Evolutionary conservation across 2,888 invertebrate genomes (phyloP).

Genomic region (Sphaerophoria rueppellii): DNA sequence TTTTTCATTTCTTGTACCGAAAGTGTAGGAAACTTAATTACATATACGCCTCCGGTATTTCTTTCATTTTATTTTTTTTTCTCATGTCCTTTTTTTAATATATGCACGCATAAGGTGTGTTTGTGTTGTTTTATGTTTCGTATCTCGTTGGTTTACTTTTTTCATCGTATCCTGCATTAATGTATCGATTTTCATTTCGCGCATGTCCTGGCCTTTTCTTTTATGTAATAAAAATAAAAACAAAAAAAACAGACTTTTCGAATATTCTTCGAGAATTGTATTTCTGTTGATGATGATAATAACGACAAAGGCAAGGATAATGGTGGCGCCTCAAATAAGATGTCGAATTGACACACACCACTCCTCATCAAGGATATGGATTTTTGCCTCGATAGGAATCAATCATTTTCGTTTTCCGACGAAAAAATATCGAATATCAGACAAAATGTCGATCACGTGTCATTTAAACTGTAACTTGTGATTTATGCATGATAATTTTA

Average conservation of each 20-base stretch:
- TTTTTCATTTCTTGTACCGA: background rate
- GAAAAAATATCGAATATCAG: conserved; percentile 1
- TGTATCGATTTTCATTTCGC: conserved; percentile 30
- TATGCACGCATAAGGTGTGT: conserved; percentile 24
- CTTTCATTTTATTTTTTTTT: background rate
- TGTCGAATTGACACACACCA: background rate
- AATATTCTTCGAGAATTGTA: background rate
- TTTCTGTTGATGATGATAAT: background rate
- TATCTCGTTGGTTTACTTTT: background rate
- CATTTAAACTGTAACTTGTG: conserved; percentile 21
- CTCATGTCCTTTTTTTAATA: conserved; percentile 11
- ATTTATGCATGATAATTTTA: conserved; percentile 5
- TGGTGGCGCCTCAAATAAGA: conserved; percentile 2
- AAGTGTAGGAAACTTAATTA: conserved; percentile 55
- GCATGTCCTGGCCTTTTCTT: conserved; percentile 20
- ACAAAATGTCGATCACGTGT: conserved; percentile 52
- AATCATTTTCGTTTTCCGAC: conserved; percentile 7
- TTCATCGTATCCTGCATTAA: background rate
- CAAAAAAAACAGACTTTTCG: background rate
- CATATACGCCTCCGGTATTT: conserved; percentile 48
- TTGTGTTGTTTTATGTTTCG: conserved; percentile 11
- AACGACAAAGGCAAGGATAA: background rate
- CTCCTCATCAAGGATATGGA: background rate
- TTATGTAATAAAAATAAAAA: conserved; percentile 26
- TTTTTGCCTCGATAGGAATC: background rate